Conservation (phyloP, 1,140 invertebrate genomes). For the Thaumatotibia leucotreta region DNA sequence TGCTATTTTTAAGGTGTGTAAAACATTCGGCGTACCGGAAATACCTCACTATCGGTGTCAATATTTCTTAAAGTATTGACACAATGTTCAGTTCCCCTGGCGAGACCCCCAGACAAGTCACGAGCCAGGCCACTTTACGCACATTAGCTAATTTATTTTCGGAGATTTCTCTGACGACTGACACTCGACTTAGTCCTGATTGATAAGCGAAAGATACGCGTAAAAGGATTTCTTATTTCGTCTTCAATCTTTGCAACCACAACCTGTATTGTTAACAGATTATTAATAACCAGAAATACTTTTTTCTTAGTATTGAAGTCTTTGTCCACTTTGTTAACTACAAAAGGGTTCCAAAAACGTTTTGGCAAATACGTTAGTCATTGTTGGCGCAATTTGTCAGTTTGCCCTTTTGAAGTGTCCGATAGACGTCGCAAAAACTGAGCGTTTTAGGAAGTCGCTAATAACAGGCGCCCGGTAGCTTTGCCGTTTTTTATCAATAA, state of each 20-base stretch:
- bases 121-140: conserved; percentile 59
- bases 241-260: conserved; percentile 12
- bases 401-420: conserved; percentile 59
- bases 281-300: conserved; percentile 9
- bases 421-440: conserved; percentile 58
- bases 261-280: background rate
- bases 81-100: conserved; percentile 37
- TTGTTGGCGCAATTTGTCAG: conserved; percentile 68
- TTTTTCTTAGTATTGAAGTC: background rate
- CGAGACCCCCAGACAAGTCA: conserved; percentile 57
- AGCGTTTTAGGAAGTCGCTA: conserved; percentile 67
- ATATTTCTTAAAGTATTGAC: conserved; percentile 61
- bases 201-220: conserved; percentile 37
- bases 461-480: conserved; percentile 70
- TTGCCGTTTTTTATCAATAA: conserved; percentile 42
- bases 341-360: conserved; percentile 28
- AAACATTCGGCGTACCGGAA: conserved; percentile 39
- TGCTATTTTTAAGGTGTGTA: background rate
- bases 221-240: conserved; percentile 32
- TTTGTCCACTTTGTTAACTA: conserved; percentile 10
- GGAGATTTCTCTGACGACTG: conserved; percentile 47
- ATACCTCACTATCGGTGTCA: conserved; percentile 50
- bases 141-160: conserved; percentile 61
- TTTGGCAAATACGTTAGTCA: conserved; percentile 24
- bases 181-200: conserved; percentile 36